Base-by-base conservation (phyloP, 2,888 invertebrate species). In the Caenorhabditis drosophilae region DNA sequence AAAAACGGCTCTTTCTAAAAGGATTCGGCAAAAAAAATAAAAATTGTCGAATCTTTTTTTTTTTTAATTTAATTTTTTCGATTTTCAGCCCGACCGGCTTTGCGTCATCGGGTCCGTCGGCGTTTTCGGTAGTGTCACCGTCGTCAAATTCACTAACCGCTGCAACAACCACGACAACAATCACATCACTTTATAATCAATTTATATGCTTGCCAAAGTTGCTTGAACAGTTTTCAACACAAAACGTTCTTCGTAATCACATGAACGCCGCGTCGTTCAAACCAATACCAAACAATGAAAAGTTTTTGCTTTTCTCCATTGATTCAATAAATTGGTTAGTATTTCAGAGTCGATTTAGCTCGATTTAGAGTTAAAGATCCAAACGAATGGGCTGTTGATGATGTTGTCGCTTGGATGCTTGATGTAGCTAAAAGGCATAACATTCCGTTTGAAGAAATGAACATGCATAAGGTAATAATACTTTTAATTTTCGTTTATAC, bases 311-410 rank as follows among this genome's bases (percentile, higher is more conserved):
- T 38, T n/a, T n/a, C n/a, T n/a, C n/a, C n/a, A n/a, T n/a, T n/a
- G n/a, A n/a, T n/a, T n/a, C n/a, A n/a, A n/a, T n/a, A n/a, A n/a
- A n/a, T n/a, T n/a, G n/a, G n/a, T n/a, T 31, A 18, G n/a, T 34
- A 34, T 56, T 72, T 48, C 54, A 74, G 75, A 42, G 74, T 82
- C 12, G 81, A 82, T 53, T 52, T 82, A 52, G 76, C 70, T 50
- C 48, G 78, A 7, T 83, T 75, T 53, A 85, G 85, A 68, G 83
- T 69, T 20, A 78, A 77, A 50, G 80, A 82, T 48, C 78, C 83
- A 11, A 46, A 59, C 41, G 79, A 78, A 45, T 83, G 82, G 83
- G 51, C 58, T 18, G 67, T 61, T 42, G 80, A 82, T 55, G 83
- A 83, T 57, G 80, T 83, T 27, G 70, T 83, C 34, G 76, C 79